Percentiles rank a stretch among this genome's conserved stretches.
These are phyloP conservation scores for Chelonoidis abingdonii DNA, from an alignment of 2,113 vertebrate genomes.

Conservation along the genomic window DNA sequence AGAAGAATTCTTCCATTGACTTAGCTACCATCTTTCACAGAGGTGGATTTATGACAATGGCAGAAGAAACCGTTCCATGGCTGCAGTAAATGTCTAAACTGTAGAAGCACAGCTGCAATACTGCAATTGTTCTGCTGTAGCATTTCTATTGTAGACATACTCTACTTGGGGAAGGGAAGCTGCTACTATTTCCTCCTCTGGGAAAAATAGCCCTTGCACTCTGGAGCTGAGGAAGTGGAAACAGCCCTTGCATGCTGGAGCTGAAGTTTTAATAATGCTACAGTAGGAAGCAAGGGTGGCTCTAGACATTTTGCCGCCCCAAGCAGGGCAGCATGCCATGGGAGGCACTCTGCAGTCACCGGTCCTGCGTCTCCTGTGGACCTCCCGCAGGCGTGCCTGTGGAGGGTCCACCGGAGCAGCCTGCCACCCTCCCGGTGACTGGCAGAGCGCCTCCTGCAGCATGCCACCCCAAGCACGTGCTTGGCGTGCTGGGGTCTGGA, in stretches of 20 bases:
- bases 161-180: background rate
- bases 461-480: too few species aligned
- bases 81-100: background rate
- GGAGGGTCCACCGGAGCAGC: too few species aligned
- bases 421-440: too few species aligned
- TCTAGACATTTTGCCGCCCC: too few species aligned
- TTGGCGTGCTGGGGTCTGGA: too few species aligned
- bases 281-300: background rate
- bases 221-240: fast-evolving
- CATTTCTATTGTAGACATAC: background rate
- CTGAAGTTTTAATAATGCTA: background rate
- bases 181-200: background rate
- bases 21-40: background rate
- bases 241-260: fast-evolving
- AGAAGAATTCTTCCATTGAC: background rate
- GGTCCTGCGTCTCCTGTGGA: too few species aligned
- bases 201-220: background rate
- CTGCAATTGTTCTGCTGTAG: background rate
- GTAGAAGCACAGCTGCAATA: too few species aligned
- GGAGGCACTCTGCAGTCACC: too few species aligned
- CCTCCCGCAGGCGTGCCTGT: too few species aligned
- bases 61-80: background rate
- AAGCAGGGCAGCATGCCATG: too few species aligned
- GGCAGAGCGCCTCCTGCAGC: too few species aligned
- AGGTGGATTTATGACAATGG: background rate